Evolutionary conservation across 2,888 invertebrate species (phyloP).

Genomic region (Acronicta aceris): DNA sequence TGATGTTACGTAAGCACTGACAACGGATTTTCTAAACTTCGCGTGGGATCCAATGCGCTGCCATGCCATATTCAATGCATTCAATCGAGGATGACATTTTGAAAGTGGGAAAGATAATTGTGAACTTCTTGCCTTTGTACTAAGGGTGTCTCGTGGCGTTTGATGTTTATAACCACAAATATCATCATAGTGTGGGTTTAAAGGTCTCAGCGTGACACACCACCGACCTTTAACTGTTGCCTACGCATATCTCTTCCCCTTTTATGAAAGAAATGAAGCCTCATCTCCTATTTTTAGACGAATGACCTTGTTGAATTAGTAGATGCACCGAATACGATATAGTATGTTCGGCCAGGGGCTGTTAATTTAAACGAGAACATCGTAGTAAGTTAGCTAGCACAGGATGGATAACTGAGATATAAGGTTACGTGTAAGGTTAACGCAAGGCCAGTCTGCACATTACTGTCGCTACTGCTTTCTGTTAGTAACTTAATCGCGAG

Average conservation of each 20-base stretch:
- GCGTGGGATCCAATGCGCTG: not conserved
- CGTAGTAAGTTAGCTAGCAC: conserved; percentile 21
- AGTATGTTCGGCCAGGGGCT: conserved; percentile 4
- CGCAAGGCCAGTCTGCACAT: conserved; percentile 50
- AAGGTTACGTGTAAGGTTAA: conserved; percentile 54
- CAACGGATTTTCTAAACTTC: conserved; percentile 24
- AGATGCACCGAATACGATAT: not conserved
- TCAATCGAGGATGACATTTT: conserved; percentile 1
- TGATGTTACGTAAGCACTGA: conserved; percentile 6
- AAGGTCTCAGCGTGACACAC: conserved; percentile 18
- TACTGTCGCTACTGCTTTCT: conserved; percentile 26
- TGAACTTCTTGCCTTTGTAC: conserved; percentile 5
- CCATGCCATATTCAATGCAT: conserved; percentile 10
- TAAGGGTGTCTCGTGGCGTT: not conserved
- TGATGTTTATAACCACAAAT: conserved; percentile 13
- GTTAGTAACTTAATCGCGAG: conserved; percentile 20
- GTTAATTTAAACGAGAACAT: conserved; percentile 20
- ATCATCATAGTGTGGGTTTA: conserved; percentile 5
- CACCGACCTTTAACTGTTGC: conserved; percentile 2
- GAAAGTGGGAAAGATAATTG: conserved; percentile 14
- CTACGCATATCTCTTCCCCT: not conserved
- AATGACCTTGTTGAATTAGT: not conserved
- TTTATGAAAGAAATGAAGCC: conserved; percentile 1
- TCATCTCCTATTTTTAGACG: conserved; percentile 4
- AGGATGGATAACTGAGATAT: conserved; percentile 43